Conservation (phyloP, 2,888 invertebrate genomes). For the Drosophila sordidapex region DNA sequence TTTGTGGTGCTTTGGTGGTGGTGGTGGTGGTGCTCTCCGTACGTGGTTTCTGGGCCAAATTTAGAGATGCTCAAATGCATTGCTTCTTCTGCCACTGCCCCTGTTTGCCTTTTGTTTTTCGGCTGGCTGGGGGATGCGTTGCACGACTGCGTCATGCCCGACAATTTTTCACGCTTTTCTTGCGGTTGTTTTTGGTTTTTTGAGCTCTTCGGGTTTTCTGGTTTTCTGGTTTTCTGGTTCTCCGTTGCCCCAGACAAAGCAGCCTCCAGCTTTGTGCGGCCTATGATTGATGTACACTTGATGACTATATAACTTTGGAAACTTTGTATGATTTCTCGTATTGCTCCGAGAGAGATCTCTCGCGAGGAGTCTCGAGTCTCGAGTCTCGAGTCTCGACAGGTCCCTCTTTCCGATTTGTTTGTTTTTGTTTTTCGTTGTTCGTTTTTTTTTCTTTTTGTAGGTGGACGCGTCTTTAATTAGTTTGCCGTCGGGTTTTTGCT, state of each 20-base stretch:
- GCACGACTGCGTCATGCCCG: conserved; percentile 71
- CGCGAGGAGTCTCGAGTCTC: conserved; percentile 6
- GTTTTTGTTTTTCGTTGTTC: not conserved
- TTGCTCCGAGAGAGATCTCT: conserved; percentile 24
- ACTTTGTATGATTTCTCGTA: conserved; percentile 77
- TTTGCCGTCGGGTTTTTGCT: conserved; percentile 53
- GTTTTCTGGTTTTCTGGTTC: conserved; percentile 9
- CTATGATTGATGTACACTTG: conserved; percentile 82
- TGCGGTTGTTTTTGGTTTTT: conserved; percentile 41
- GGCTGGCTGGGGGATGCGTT: conserved; percentile 42
- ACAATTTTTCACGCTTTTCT: conserved; percentile 80
- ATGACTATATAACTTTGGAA: conserved; percentile 82
- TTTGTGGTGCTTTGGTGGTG: conserved; percentile 13
- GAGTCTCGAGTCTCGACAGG: not conserved
- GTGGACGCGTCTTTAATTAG: conserved; percentile 79
- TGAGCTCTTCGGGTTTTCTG: not conserved
- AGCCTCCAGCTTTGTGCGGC: conserved; percentile 54
- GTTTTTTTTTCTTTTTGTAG: conserved; percentile 55
- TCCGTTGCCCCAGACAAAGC: conserved; percentile 53
- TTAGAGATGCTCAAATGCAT: conserved; percentile 69
- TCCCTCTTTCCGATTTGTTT: conserved; percentile 5
- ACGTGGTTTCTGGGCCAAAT: conserved; percentile 66
- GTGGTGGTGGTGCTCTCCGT: conserved; percentile 8
- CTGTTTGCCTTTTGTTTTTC: conserved; percentile 13
- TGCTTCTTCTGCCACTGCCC: conserved; percentile 26